Conservation (phyloP, 2,113 vertebrate genomes). For the Rhea pennata region DNA sequence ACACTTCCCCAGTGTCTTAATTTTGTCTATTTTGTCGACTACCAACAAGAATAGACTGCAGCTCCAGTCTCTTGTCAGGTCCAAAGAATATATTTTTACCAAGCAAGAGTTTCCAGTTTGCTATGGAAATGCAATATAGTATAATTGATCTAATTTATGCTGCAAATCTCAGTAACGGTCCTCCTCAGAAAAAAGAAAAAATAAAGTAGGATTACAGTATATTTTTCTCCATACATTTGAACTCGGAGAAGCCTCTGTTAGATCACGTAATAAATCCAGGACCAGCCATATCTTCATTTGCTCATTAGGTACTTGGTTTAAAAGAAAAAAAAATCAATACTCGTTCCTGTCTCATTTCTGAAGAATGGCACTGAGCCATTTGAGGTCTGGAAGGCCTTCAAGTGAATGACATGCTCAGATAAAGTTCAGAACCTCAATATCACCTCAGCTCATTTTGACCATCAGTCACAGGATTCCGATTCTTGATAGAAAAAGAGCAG, state of each 20-base stretch:
- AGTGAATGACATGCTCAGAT: constrained; percentile 67
- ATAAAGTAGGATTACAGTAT: neutral
- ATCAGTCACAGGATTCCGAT: constrained; percentile 65
- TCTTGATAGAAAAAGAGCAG: constrained; percentile 61
- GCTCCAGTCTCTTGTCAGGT: constrained; percentile 19
- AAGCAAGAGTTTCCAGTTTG: neutral
- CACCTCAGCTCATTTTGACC: constrained; percentile 68
- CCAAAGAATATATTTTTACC: constrained; percentile 29
- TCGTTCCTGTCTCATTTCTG: constrained; percentile 58
- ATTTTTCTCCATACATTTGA: constrained; percentile 4
- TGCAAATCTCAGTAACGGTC: neutral
- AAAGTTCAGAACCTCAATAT: constrained; percentile 73
- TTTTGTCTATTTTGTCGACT: constrained; percentile 77
- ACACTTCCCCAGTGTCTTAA: constrained; percentile 65
- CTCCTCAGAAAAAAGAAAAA: neutral
- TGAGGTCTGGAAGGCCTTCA: constrained; percentile 64
- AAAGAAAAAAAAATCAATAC: constrained; percentile 68
- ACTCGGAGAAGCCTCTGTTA: neutral
- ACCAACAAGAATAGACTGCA: constrained; percentile 61
- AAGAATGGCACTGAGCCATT: constrained; percentile 64
- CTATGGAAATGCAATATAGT: neutral
- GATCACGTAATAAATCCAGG: constrained; percentile 42
- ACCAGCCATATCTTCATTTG: constrained; percentile 57
- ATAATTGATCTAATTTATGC: neutral
- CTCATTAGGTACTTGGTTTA: constrained; percentile 63